Percentiles rank a stretch among this genome's conserved stretches.
These are phyloP conservation scores for Synanthedon vespiformis DNA, from an alignment of 2,888 invertebrate genomes.

Conservation along the genomic window DNA sequence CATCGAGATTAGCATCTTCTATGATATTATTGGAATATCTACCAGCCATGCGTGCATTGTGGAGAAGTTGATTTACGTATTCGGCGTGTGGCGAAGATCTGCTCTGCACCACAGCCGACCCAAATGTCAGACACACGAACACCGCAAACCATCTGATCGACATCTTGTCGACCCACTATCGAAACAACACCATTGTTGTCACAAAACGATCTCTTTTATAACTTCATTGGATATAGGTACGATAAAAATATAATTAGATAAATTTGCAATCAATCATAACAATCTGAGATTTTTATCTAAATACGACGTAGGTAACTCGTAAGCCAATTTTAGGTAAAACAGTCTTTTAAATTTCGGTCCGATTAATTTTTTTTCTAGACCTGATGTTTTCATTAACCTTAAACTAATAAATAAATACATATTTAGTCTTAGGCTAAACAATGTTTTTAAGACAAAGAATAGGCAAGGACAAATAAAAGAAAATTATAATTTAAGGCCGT, in stretches of 20 bases:
- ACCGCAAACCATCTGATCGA: conserved; percentile 8
- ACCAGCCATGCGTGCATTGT: conserved; percentile 10
- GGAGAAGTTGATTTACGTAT: conserved; percentile 21
- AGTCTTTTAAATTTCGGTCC: no score
- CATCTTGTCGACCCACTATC: conserved; percentile 10
- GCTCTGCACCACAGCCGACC: conserved; percentile 11
- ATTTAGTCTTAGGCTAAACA: no score
- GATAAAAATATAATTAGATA: conserved; percentile 12
- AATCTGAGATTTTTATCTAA: no score
- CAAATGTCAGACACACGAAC: no score
- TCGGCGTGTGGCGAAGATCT: conserved; percentile 26
- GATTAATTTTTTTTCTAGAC: no score
- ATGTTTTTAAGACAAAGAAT: no score
- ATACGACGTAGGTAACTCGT: no score
- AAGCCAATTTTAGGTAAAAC: no score
- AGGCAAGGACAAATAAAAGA: no score
- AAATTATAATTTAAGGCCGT: no score
- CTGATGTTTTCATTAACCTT: no score
- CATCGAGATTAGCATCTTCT: conserved; percentile 46
- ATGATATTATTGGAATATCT: conserved; percentile 35
- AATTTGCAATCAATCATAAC: not conserved
- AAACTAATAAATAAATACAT: no score
- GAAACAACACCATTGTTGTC: not conserved
- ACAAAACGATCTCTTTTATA: conserved; percentile 18
- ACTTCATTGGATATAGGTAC: conserved; percentile 7